Conservation (phyloP, 2,888 invertebrate genomes). For the Sarcophaga carnaria region DNA sequence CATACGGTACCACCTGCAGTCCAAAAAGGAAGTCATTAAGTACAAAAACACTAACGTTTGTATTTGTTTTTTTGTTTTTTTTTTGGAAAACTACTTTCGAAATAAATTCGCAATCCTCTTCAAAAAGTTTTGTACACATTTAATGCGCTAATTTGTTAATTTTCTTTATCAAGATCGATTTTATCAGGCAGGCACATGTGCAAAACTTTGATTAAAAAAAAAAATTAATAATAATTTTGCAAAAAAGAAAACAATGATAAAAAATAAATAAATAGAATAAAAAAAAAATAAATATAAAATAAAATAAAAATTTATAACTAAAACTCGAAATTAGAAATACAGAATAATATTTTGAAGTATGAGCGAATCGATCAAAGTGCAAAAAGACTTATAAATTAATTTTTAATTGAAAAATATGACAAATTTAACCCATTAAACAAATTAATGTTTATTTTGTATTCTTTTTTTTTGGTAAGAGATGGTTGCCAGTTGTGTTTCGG, state of each 20-base stretch:
- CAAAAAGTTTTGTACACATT: background rate
- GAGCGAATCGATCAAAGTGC: slow-evolving; percentile 39
- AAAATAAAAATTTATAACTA: no score
- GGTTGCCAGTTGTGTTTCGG: no score
- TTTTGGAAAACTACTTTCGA: background rate
- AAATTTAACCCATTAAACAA: slow-evolving; percentile 6
- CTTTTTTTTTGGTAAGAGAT: no score
- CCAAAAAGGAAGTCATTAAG: background rate
- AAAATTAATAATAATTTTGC: background rate
- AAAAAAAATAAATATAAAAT: background rate
- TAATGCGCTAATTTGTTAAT: background rate
- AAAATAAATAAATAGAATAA: slow-evolving; percentile 13
- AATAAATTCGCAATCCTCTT: slow-evolving; percentile 8
- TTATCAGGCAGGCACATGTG: slow-evolving; percentile 21
- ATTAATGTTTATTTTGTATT: background rate
- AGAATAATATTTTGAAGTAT: slow-evolving; percentile 36
- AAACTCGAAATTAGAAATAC: no score
- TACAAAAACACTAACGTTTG: background rate
- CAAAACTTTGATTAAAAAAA: background rate
- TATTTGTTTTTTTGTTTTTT: background rate
- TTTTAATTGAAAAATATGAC: background rate
- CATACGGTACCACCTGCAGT: slow-evolving; percentile 4
- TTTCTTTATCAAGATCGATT: slow-evolving; percentile 12
- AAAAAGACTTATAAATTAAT: background rate
- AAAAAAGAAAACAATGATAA: slow-evolving; percentile 1